These are phyloP conservation scores for Ochropleura plecta DNA, from an alignment of 2,888 invertebrate species.

Conservation along the genomic window DNA sequence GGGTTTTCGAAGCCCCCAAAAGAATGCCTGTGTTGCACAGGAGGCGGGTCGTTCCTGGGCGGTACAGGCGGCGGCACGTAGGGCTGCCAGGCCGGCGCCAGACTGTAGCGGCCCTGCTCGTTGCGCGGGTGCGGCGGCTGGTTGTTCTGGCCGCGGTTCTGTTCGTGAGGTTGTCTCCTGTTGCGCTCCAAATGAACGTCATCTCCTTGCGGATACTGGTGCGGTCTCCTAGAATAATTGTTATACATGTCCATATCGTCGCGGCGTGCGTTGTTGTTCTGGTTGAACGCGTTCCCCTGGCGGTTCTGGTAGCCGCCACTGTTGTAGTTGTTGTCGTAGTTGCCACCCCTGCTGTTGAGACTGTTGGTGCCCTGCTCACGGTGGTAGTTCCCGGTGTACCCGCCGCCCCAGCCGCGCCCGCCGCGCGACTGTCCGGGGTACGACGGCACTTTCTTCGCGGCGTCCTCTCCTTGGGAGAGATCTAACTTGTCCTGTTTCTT, in stretches of 20 bases:
- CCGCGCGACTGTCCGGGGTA: constrained; percentile 91
- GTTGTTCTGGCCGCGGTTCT: constrained; percentile 45
- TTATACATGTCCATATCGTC: constrained; percentile 71
- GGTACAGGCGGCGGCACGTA: constrained; percentile 60
- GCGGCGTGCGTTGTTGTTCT: constrained; percentile 69
- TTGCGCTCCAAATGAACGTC: constrained; percentile 70
- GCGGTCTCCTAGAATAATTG: constrained; percentile 76
- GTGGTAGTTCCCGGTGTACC: constrained; percentile 76
- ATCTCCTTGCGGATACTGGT: constrained; percentile 71
- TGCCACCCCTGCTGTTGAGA: constrained; percentile 85
- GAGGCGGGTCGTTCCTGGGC: constrained; percentile 60
- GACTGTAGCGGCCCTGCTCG: constrained; percentile 60
- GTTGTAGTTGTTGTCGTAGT: constrained; percentile 80
- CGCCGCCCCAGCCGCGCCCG: constrained; percentile 86
- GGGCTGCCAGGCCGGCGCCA: constrained; percentile 73
- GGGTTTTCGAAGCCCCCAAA: constrained; percentile 82
- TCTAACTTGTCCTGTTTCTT: constrained; percentile 70
- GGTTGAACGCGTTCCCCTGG: constrained; percentile 65
- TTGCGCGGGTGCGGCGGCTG: constrained; percentile 40
- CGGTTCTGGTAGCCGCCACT: constrained; percentile 66
- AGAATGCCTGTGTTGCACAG: constrained; percentile 72
- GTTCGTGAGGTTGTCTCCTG: constrained; percentile 59
- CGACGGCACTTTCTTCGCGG: constrained; percentile 90
- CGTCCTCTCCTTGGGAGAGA: constrained; percentile 72
- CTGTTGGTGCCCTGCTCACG: constrained; percentile 87